A percentile compares a stretch with the other conserved stretches of the same genome.
phyloP scores from a whole-genome alignment of 2,797 vertebrate genomes.

The Rhynchonycteris naso region DNA sequence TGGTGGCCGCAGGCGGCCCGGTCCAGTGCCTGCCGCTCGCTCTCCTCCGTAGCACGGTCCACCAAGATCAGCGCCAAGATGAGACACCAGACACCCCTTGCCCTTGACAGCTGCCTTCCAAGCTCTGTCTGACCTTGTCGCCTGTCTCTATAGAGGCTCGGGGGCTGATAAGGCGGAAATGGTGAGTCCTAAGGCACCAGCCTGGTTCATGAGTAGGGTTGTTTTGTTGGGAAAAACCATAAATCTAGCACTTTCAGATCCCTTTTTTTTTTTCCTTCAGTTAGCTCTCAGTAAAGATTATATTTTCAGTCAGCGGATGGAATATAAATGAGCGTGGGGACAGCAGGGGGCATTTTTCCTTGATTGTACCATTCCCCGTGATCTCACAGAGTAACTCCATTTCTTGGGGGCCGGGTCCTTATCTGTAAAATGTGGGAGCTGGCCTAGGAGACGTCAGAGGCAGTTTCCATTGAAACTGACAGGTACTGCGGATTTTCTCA shows the following conservation, averaged over 20 bases:
- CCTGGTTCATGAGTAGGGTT: neutral
- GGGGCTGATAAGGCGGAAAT: neutral
- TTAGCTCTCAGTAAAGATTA: neutral
- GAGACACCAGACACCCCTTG: neutral
- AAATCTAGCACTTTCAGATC: neutral
- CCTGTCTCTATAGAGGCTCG: accelerated
- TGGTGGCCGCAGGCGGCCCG: neutral
- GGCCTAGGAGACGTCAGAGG: neutral
- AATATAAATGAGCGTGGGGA: neutral
- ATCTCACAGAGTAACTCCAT: neutral
- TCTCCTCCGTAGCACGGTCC: neutral
- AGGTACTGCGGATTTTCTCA: neutral
- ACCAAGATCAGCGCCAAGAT: accelerated
- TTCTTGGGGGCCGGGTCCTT: neutral
- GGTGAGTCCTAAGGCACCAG: neutral
- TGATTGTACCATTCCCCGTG: neutral
- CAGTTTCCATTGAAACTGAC: neutral
- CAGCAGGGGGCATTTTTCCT: neutral
- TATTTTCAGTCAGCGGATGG: neutral
- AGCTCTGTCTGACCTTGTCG: neutral
- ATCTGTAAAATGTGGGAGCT: neutral
- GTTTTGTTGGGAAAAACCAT: neutral
- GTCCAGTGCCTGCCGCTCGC: accelerated
- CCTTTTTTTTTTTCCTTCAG: neutral
- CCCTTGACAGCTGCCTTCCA: neutral